These are phyloP conservation scores for Bagarius yarrelli DNA, from an alignment of 2,113 vertebrate species.

Conservation along the genomic window DNA sequence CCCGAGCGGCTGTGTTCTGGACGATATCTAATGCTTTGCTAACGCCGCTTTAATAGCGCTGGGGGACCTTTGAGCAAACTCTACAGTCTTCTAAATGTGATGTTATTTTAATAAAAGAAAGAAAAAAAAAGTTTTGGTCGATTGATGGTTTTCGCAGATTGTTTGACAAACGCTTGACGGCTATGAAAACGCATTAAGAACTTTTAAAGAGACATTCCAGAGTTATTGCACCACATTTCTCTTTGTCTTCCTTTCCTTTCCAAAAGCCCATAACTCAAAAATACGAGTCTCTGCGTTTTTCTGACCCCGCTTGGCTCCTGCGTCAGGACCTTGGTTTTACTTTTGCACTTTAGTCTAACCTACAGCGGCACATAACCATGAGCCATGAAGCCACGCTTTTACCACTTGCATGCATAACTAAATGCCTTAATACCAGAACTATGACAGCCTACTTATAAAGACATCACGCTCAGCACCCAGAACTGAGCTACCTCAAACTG, in stretches of 20 bases:
- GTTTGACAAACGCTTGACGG: conserved; percentile 26
- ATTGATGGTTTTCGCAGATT: conserved; percentile 60
- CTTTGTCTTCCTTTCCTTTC: conserved; percentile 10
- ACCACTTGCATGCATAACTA: background rate
- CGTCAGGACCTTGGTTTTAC: background rate
- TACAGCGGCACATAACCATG: background rate
- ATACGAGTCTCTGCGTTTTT: background rate
- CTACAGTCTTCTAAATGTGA: conserved; percentile 12
- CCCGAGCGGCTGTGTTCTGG: conserved; percentile 27
- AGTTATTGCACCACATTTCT: conserved; percentile 37
- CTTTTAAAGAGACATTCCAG: conserved; percentile 48
- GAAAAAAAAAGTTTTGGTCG: background rate
- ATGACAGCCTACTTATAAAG: background rate
- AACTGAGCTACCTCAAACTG: too few species aligned
- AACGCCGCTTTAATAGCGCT: conserved; percentile 29
- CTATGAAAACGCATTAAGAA: conserved; percentile 35
- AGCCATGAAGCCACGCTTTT: background rate
- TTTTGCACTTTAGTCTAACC: conserved; percentile 5
- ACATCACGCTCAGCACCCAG: too few species aligned
- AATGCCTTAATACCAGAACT: background rate
- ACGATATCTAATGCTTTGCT: conserved; percentile 34
- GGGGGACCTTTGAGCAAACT: conserved; percentile 39
- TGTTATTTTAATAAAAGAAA: conserved; percentile 42
- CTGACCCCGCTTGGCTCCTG: conserved; percentile 11
- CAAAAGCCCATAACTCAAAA: conserved; percentile 17